These are phyloP conservation scores for Chorisops tibialis DNA, from an alignment of 2,888 invertebrate genomes.

Conservation along the genomic window DNA sequence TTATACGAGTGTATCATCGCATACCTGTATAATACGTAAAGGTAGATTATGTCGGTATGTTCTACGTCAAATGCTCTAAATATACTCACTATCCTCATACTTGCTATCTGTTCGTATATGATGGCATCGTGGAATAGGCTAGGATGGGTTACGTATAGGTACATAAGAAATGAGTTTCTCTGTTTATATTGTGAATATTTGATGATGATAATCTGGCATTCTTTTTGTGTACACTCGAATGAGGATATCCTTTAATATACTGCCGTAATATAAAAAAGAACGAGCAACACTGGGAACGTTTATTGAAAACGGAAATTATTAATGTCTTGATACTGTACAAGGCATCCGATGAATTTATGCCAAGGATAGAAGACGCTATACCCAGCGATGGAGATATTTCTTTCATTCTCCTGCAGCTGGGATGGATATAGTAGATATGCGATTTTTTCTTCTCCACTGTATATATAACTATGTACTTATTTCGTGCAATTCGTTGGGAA, in stretches of 20 bases:
- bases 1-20: too few species aligned
- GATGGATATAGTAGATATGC: too few species aligned
- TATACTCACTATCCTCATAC: too few species aligned
- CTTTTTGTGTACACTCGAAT: constrained; percentile 27
- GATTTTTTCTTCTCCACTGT: background rate
- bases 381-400: background rate
- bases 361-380: constrained; percentile 15
- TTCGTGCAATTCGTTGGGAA: background rate
- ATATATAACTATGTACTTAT: background rate
- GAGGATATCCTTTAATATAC: constrained; percentile 13
- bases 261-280: background rate
- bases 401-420: background rate
- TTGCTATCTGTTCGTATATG: too few species aligned
- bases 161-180: constrained; percentile 5
- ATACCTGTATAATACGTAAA: too few species aligned
- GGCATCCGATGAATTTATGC: constrained; percentile 28
- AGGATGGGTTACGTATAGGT: too few species aligned
- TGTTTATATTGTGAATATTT: constrained; percentile 27
- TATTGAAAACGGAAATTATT: constrained; percentile 31
- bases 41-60: too few species aligned
- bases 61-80: too few species aligned
- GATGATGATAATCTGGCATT: constrained; percentile 29
- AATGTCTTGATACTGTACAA: constrained; percentile 26
- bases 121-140: too few species aligned
- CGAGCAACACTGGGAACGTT: constrained; percentile 12